These are phyloP conservation scores for Sinotaia quadrata DNA, from an alignment of 2,888 invertebrate species.

Conservation along the genomic window DNA sequence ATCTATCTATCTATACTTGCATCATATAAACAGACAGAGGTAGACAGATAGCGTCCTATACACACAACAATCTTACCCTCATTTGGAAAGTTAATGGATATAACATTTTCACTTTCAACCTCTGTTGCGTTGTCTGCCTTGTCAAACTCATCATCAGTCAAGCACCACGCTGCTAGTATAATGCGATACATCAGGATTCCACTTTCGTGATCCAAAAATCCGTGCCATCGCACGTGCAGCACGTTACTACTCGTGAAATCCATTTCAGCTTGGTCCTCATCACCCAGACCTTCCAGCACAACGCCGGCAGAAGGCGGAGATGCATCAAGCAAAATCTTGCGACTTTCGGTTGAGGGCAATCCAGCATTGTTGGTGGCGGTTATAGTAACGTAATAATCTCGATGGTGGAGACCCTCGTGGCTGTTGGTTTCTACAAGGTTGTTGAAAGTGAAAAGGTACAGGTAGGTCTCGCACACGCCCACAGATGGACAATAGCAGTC, in stretches of 20 bases:
- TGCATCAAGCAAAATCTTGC: slow-evolving; percentile 49
- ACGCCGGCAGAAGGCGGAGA: slow-evolving; percentile 50
- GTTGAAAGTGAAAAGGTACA: slow-evolving; percentile 37
- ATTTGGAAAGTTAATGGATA: not conserved
- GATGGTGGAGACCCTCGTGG: slow-evolving; percentile 47
- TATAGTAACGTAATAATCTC: slow-evolving; percentile 47
- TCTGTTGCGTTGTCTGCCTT: not conserved
- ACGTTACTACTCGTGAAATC: slow-evolving; percentile 38
- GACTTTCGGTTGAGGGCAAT: slow-evolving; percentile 37
- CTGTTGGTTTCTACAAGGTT: slow-evolving; percentile 31
- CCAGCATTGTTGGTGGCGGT: slow-evolving; percentile 47
- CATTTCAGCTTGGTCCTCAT: slow-evolving; percentile 32
- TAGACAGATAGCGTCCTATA: too few species aligned
- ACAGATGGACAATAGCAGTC: slow-evolving; percentile 46
- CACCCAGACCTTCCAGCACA: slow-evolving; percentile 43
- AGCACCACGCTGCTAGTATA: slow-evolving; percentile 26
- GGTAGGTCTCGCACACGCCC: slow-evolving; percentile 39
- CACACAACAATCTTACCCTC: not conserved
- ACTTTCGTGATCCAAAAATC: slow-evolving; percentile 47
- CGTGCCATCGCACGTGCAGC: slow-evolving; percentile 37
- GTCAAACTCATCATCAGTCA: slow-evolving; percentile 20
- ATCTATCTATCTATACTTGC: too few species aligned
- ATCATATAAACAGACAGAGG: too few species aligned
- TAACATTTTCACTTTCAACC: slow-evolving; percentile 19
- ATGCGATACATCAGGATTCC: slow-evolving; percentile 39